These are phyloP conservation scores for Drosophila tristis DNA, from an alignment of 1,140 invertebrate species.

Conservation along the genomic window DNA sequence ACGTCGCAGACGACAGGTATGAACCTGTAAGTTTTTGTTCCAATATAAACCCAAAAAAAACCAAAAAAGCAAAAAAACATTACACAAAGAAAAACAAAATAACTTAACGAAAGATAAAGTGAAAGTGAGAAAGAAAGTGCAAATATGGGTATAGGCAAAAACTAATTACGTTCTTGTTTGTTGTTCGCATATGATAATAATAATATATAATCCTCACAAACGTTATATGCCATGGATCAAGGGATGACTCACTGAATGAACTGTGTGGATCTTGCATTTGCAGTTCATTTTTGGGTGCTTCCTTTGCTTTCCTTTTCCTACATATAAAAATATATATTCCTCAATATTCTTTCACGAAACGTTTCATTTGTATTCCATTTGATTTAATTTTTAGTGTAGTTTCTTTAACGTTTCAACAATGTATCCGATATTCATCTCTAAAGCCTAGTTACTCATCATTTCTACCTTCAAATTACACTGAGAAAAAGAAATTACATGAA, in stretches of 20 bases:
- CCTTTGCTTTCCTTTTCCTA: neutral
- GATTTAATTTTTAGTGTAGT: neutral
- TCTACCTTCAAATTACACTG: slow-evolving; percentile 54
- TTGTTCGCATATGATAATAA: slow-evolving; percentile 39
- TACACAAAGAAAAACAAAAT: slow-evolving; percentile 8
- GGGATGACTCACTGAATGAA: too few species aligned
- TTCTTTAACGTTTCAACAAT: neutral
- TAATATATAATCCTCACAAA: slow-evolving; percentile 20
- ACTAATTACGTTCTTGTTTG: slow-evolving; percentile 59
- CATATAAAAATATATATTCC: neutral
- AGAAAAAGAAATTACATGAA: slow-evolving; percentile 50
- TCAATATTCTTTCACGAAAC: neutral
- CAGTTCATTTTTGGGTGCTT: neutral
- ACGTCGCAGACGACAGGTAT: slow-evolving; percentile 78
- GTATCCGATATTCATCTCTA: slow-evolving; percentile 1
- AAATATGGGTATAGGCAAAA: slow-evolving; percentile 52
- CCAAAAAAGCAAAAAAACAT: slow-evolving; percentile 13
- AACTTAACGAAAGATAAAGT: slow-evolving; percentile 51
- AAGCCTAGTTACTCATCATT: slow-evolving; percentile 2
- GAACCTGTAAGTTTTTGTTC: slow-evolving; percentile 89
- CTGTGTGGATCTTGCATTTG: neutral
- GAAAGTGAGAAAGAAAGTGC: slow-evolving; percentile 22
- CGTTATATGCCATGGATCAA: slow-evolving; percentile 17
- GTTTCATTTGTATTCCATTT: neutral
- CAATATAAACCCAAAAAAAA: slow-evolving; percentile 53